Conservation (phyloP, 2,113 vertebrate genomes). For the Perccottus glenii region DNA sequence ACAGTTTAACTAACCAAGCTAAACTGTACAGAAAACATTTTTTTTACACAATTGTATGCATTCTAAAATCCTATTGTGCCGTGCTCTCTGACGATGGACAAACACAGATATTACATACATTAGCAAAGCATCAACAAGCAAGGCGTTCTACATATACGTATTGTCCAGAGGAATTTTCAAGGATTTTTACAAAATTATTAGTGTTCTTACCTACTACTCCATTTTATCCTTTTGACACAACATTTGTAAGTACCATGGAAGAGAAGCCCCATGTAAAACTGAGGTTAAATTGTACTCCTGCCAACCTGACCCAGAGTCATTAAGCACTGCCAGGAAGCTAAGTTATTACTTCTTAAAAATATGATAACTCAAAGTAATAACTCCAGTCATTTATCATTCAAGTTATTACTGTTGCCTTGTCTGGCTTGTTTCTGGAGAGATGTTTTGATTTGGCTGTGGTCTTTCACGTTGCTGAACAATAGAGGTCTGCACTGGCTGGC, state of each 20-base stretch:
- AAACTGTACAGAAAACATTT: too few relatives aligned
- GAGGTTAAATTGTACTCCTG: conserved; percentile 36
- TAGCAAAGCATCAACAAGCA: too few relatives aligned
- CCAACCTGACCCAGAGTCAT: conserved; percentile 34
- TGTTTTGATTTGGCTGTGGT: conserved; percentile 53
- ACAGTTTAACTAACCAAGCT: not conserved
- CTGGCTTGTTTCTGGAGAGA: conserved; percentile 26
- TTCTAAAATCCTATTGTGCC: too few relatives aligned
- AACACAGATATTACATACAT: too few relatives aligned
- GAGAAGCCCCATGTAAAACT: conserved; percentile 16
- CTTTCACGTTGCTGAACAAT: conserved; percentile 19
- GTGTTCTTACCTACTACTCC: not conserved
- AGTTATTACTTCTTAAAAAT: conserved; percentile 56
- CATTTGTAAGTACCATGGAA: conserved; percentile 20
- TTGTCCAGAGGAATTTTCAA: too few relatives aligned
- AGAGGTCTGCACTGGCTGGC: conserved; percentile 31
- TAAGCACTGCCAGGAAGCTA: conserved; percentile 33
- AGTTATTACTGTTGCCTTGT: conserved; percentile 32
- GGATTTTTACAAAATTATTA: not conserved
- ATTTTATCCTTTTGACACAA: conserved; percentile 16
- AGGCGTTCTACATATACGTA: too few relatives aligned
- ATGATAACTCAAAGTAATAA: conserved; percentile 59
- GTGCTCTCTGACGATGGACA: too few relatives aligned
- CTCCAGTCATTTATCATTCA: conserved; percentile 46
- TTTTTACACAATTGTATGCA: too few relatives aligned